Evolutionary conservation across 1,140 invertebrate species (phyloP).

Genomic region (Coenobita brevimanus): DNA sequence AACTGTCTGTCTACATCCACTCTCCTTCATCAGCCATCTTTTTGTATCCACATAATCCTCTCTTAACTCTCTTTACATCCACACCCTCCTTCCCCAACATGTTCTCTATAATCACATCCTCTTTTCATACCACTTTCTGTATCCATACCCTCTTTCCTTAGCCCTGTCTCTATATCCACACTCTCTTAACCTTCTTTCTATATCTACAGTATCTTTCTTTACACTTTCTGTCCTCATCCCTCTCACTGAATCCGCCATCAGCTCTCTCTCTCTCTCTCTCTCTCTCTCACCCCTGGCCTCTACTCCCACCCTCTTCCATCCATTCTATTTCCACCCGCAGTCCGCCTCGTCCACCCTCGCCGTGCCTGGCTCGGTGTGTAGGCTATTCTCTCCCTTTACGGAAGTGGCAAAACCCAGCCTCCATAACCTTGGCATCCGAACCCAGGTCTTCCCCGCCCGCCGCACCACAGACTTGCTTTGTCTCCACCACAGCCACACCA

Average conservation of each 20-base stretch:
- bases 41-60: not conserved
- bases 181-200: not conserved
- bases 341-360: not conserved
- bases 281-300: not conserved
- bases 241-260: not conserved
- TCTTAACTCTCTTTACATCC: not conserved
- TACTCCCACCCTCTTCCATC: not conserved
- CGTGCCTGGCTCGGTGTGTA: not conserved
- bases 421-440: too few species aligned
- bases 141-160: not conserved
- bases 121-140: not conserved
- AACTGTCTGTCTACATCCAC: too few species aligned
- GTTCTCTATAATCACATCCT: not conserved
- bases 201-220: not conserved
- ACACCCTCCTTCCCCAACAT: too few species aligned
- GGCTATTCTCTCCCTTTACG: not conserved
- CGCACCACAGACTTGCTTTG: too few species aligned
- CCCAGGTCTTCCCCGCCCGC: too few species aligned
- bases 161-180: not conserved
- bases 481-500: too few species aligned
- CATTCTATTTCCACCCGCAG: not conserved
- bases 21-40: not conserved
- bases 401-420: too few species aligned
- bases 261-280: not conserved
- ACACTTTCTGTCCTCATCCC: not conserved